Conservation (phyloP, 2,797 vertebrate species). For the Cirrhinus mrigala region DNA sequence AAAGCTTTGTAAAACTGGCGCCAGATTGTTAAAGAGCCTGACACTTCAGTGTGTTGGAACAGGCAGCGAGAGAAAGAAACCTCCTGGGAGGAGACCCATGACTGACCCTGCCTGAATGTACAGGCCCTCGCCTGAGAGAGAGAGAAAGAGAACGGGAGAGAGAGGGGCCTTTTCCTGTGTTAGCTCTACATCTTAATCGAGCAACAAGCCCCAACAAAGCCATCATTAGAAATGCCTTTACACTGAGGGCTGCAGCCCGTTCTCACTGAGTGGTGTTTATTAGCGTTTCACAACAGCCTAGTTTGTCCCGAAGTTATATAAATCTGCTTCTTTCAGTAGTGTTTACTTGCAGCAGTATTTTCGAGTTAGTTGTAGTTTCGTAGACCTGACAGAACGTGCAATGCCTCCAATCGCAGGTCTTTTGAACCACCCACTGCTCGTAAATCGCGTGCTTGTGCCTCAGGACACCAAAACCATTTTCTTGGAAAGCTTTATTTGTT, state of each 20-base stretch:
- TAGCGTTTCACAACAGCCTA: slow-evolving; percentile 13
- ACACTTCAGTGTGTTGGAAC: slow-evolving; percentile 81
- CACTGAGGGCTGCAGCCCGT: slow-evolving; percentile 69
- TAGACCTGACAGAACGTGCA: slow-evolving; percentile 27
- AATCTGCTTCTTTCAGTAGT: not conserved
- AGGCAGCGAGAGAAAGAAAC: slow-evolving; percentile 81
- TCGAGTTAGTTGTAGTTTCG: slow-evolving; percentile 13
- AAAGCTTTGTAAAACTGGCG: slow-evolving; percentile 86
- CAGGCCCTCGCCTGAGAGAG: slow-evolving; percentile 70
- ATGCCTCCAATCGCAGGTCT: not conserved
- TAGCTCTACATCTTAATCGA: slow-evolving; percentile 85
- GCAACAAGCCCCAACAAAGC: slow-evolving; percentile 83
- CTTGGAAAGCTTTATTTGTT: slow-evolving; percentile 23
- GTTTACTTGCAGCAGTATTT: not conserved
- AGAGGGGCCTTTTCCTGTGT: slow-evolving; percentile 78
- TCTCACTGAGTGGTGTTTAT: slow-evolving; percentile 33
- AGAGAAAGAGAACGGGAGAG: slow-evolving; percentile 59
- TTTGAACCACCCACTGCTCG: slow-evolving; percentile 13
- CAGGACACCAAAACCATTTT: slow-evolving; percentile 22
- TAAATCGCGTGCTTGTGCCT: slow-evolving; percentile 38
- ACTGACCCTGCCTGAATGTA: slow-evolving; percentile 83
- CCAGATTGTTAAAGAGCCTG: slow-evolving; percentile 85
- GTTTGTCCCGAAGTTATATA: slow-evolving; percentile 5
- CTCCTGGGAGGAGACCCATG: slow-evolving; percentile 83
- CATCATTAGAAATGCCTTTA: slow-evolving; percentile 83